Conservation (phyloP, 2,113 vertebrate genomes). For the Grantiella picta region DNA sequence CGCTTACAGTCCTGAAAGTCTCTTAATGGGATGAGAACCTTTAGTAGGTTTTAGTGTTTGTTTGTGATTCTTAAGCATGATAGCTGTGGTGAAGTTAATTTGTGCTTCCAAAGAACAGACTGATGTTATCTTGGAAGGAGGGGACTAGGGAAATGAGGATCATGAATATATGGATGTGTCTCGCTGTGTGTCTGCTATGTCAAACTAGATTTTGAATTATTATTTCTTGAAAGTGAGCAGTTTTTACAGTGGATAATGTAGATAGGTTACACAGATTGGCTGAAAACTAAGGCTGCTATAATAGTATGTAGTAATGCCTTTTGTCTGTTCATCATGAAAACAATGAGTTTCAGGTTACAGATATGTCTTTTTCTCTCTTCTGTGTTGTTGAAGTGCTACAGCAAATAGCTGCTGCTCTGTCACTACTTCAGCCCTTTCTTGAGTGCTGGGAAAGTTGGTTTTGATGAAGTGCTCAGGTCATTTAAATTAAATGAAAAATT, state of each 20-base stretch:
- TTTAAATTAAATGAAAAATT: not conserved
- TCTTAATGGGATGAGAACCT: not conserved
- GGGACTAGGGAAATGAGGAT: not conserved
- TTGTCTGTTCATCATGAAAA: not conserved
- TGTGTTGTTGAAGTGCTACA: not conserved
- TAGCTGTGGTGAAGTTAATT: slow-evolving; percentile 6
- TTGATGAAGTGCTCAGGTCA: not conserved
- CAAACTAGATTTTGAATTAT: not conserved
- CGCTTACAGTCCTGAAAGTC: not conserved
- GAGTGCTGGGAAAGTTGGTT: not conserved
- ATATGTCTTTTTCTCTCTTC: not conserved
- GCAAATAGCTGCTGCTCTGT: not conserved
- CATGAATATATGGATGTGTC: accelerated
- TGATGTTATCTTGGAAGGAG: not conserved
- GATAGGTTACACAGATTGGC: not conserved
- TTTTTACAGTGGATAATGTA: not conserved
- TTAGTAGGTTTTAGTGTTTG: not conserved
- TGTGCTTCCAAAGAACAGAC: not conserved
- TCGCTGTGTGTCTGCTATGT: accelerated
- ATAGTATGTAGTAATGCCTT: not conserved
- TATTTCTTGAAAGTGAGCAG: not conserved
- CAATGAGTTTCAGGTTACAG: not conserved
- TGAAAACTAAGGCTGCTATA: not conserved
- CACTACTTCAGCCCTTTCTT: not conserved
- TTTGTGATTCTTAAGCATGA: not conserved